Evolutionary conservation across 92 coral and sea anemone genomes (phyloP), one percentile per base, ranked within the genome.

Genomic region (Nematostella vectensis): DNA sequence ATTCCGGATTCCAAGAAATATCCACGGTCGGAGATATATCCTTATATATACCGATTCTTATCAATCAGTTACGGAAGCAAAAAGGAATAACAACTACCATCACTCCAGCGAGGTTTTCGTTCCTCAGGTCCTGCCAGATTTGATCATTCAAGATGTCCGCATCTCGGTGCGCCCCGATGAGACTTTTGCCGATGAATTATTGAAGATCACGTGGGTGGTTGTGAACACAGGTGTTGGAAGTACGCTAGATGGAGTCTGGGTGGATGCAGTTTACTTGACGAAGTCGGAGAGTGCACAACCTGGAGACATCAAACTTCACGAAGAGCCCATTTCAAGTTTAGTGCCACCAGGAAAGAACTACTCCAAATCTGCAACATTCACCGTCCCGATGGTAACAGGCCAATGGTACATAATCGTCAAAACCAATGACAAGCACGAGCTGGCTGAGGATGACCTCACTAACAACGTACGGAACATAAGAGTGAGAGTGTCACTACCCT

Each of bases 181-280:
- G 2, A 4, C 69, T 1, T 33, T 55, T 24, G 70, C 83, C 19
- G 88, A 73, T 11, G 52, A 72, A 11, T 23, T 22, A 3, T 21
- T 81, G 1, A 69, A 26, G n/a, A 66, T 76, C 13, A 25, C 10
- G 4, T 81, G 88, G 88, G 74, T 33, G 3, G 88, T 81, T 16
- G 59, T 45, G 57, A 81, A 81, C 56, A 58, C 42, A 11, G 88
- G 88, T 2, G 37, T 62, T 1, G 83, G 83, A 53, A 53, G 65
- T 24, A 58, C 77, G 17, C 47, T 63, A 52, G 29, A 13, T 0
- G 25, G 63, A 31, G 45, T 66, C 33, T 81, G 88, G 88, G 29
- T 16, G 8, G 88, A 81, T 68, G 67, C 60, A 23, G 27, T 76
- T 25, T 69, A 54, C 26, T 48, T 81, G 25, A 62, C 88, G 23